phyloP scores from a whole-genome alignment of 2,113 vertebrate genomes.

The Butorides virescens region DNA sequence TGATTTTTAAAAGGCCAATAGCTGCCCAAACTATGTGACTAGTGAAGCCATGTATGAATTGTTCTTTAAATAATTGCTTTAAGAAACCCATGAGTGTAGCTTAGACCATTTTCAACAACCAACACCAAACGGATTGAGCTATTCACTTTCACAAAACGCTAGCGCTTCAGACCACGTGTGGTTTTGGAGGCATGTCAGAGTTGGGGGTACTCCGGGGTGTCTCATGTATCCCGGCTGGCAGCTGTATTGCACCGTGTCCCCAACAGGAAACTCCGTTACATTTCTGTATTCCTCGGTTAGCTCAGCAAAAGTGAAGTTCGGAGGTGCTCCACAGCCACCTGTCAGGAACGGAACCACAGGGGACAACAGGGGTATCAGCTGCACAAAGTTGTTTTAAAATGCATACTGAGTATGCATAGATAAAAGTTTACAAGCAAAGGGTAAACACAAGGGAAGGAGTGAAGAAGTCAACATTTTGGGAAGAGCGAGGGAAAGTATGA shows the following conservation, averaged over 20 bases:
- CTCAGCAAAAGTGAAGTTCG: conserved; percentile 29
- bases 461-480: background rate
- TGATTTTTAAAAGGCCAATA: background rate
- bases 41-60: conserved; percentile 53
- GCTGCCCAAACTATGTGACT: conserved; percentile 27
- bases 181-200: conserved; percentile 51
- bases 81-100: background rate
- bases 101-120: background rate
- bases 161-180: conserved; percentile 50
- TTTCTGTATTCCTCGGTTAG: background rate
- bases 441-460: background rate
- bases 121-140: conserved; percentile 34
- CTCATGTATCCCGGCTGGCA: background rate
- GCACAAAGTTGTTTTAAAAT: background rate
- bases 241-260: conserved; percentile 18
- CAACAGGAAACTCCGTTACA: background rate
- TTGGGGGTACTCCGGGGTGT: background rate
- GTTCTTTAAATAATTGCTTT: background rate
- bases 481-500: background rate
- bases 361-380: accelerated
- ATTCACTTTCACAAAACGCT: conserved; percentile 65
- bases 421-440: background rate
- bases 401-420: accelerated
- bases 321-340: conserved; percentile 46
- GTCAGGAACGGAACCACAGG: background rate